Evolutionary conservation across 1,140 invertebrate genomes (phyloP).

Genomic region (Heliconius eleuchia): DNA sequence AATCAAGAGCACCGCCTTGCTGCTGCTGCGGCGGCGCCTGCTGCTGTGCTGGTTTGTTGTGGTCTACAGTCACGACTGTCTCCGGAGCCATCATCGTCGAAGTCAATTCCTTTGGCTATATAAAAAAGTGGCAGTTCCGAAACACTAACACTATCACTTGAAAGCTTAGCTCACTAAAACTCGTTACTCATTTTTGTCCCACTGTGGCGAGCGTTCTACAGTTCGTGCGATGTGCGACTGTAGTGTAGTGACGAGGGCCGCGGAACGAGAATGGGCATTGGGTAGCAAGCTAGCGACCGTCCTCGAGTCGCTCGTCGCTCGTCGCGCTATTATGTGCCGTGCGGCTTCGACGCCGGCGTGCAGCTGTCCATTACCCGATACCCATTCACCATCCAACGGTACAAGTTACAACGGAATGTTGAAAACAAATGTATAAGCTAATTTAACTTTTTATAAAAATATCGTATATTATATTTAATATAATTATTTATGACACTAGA

Average conservation of each 20-base stretch:
- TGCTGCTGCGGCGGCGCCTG: conserved; percentile 82
- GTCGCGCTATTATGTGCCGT: conserved; percentile 37
- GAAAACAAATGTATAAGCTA: conserved; percentile 32
- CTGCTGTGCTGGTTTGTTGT: conserved; percentile 79
- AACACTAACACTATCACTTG: conserved; percentile 69
- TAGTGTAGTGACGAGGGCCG: conserved; percentile 42
- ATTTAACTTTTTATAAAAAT: neutral
- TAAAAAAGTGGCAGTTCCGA: conserved; percentile 41
- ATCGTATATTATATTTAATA: neutral
- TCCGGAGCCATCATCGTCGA: conserved; percentile 84
- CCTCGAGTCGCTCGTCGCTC: conserved; percentile 40
- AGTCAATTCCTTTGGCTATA: conserved; percentile 36
- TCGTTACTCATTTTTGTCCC: conserved; percentile 65
- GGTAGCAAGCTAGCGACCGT: conserved; percentile 35
- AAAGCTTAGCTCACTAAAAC: conserved; percentile 64
- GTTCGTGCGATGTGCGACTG: conserved; percentile 65
- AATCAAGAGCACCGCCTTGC: conserved; percentile 77
- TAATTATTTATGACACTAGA: neutral
- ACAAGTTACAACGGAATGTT: conserved; percentile 40
- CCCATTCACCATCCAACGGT: neutral
- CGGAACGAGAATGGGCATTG: conserved; percentile 50
- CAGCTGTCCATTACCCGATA: conserved; percentile 20
- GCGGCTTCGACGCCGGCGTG: conserved; percentile 28
- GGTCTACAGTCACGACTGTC: conserved; percentile 85
- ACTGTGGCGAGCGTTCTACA: conserved; percentile 58